Percentiles rank a stretch among this genome's conserved stretches.
phyloP scores from a whole-genome alignment of 2,113 vertebrate genomes.

The Odontophorus gujanensis region DNA sequence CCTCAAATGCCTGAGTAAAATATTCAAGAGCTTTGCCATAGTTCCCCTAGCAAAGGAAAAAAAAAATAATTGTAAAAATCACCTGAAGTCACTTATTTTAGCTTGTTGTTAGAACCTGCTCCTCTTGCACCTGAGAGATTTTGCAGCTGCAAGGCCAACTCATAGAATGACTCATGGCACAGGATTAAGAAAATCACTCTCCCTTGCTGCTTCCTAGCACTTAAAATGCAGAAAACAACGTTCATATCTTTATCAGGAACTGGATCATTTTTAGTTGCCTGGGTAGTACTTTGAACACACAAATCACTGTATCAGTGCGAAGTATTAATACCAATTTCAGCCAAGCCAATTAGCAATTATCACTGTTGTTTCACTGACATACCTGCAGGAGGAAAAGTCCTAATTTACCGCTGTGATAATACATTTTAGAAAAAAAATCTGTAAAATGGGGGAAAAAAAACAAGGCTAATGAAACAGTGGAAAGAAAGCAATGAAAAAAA shows the following conservation, averaged over 20 bases:
- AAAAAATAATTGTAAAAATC: neutral
- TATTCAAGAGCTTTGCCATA: conserved; percentile 75
- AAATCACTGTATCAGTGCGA: neutral
- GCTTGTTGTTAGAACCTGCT: neutral
- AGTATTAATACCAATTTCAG: neutral
- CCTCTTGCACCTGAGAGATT: neutral
- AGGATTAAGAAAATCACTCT: neutral
- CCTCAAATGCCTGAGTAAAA: conserved; percentile 79
- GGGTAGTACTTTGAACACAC: neutral
- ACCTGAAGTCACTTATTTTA: conserved; percentile 18
- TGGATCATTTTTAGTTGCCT: neutral
- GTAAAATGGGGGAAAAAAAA: neutral
- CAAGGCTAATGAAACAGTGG: neutral
- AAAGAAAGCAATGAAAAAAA: neutral
- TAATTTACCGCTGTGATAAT: neutral
- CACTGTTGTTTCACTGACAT: neutral
- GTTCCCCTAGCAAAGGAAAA: conserved; percentile 75
- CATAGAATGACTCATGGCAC: neutral
- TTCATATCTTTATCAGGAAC: neutral
- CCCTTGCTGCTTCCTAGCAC: neutral
- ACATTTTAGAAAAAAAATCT: neutral
- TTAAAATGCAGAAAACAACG: neutral
- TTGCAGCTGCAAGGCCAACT: neutral
- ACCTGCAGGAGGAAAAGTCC: neutral
- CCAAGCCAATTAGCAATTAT: neutral